Evolutionary conservation across 92 coral and sea anemone species (phyloP), one percentile per base, ranked within the genome.

Genomic region (Porites evermanni): DNA sequence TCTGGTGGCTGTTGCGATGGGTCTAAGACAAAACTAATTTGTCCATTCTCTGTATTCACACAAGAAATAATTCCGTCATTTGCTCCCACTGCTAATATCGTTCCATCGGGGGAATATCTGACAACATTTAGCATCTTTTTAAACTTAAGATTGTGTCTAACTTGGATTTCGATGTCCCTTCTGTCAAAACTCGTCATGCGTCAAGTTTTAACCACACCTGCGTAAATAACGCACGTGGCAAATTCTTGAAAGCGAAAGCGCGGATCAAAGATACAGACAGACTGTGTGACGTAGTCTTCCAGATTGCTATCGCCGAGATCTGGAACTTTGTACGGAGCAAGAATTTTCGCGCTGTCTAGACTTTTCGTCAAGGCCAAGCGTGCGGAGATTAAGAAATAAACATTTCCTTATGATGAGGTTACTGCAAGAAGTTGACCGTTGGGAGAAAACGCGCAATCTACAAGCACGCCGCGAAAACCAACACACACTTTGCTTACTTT

Each of bases 151-250:
- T 74, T 79, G 21, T 82, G 72, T 11, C 77, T 70, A 29, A 52
- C 16, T 6, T 50, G 54, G 14, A 87, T 51, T 24, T 26, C 79
- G 7, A 29, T 20, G 26, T 69, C 78, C 8, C 47, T 53, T 24
- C 23, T 66, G 2, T 58, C 89, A 44, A 1, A 53, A 14, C 65
- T 64, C 17, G 56, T 20, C 21, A 91, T 77, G 16, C 59, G 78
- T 92, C 94, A 91, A 13, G 81, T 84, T 64, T 84, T 88, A 14
- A 91, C 87, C 32, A 91, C 56, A 1, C 94, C 92, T 61, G 91
- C 82, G 77, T 79, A 88, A 61, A 88, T 72, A 16, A 91, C 79
- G 69, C 94, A 91, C 4, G 94, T 88, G 67, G 79, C 92, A 76
- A 91, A 88, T 54, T 74, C 84, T 20, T 88, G 79, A 67, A 83